phyloP scores from a whole-genome alignment of 2,888 invertebrate species.

The Caenorhabditis wallacei region DNA sequence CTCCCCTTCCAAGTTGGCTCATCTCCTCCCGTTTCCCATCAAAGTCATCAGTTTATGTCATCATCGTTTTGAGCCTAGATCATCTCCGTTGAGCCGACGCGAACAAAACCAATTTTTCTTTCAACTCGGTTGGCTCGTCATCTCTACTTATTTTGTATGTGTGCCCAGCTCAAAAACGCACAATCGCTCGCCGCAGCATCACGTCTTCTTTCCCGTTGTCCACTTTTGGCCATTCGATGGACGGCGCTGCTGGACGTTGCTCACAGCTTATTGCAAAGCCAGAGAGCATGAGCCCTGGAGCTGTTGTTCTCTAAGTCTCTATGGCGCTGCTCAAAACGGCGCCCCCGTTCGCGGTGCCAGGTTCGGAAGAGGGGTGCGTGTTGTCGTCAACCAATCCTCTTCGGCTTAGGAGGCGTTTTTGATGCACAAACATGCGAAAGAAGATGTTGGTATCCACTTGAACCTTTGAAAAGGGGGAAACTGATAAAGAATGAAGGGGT shows the following conservation, averaged over 20 bases:
- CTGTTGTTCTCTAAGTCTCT: slow-evolving; percentile 48
- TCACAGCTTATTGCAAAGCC: slow-evolving; percentile 50
- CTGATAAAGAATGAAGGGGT: background rate
- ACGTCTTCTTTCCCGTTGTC: slow-evolving; percentile 34
- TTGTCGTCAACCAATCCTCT: slow-evolving; percentile 24
- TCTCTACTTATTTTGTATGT: slow-evolving; percentile 33
- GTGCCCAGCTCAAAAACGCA: slow-evolving; percentile 17
- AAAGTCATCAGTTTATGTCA: background rate
- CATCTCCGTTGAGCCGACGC: background rate
- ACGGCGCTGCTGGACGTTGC: slow-evolving; percentile 28
- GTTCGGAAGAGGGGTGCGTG: slow-evolving; percentile 54
- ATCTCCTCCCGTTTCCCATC: background rate
- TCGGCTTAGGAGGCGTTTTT: slow-evolving; percentile 48
- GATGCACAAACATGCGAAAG: slow-evolving; percentile 31
- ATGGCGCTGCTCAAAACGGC: slow-evolving; percentile 7
- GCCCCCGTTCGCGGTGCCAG: slow-evolving; percentile 53
- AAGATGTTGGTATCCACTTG: slow-evolving; percentile 11
- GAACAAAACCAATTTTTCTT: slow-evolving; percentile 55
- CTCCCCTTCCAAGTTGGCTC: background rate
- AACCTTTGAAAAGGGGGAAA: background rate
- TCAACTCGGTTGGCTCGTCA: slow-evolving; percentile 30
- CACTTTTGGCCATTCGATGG: slow-evolving; percentile 40
- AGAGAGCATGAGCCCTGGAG: slow-evolving; percentile 57
- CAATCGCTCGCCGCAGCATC: background rate
- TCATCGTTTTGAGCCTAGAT: background rate